A percentile compares a stretch with the other conserved stretches of the same genome.
Conservation (phyloP, 2,888 invertebrate genomes). For the Tipula unca region DNA sequence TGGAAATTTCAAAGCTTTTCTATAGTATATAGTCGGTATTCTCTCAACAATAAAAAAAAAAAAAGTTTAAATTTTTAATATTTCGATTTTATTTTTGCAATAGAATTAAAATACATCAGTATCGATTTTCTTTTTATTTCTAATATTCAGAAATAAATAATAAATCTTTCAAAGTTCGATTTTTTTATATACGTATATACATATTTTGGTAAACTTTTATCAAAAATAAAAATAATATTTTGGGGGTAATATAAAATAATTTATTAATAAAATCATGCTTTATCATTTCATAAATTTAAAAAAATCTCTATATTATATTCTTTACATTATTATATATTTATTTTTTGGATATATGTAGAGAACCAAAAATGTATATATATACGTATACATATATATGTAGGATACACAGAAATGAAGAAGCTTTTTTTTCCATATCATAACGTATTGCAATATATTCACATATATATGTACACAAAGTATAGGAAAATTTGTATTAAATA, state of each 20-base stretch:
- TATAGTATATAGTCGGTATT: not conserved
- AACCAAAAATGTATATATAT: not conserved
- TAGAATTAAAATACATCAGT: not conserved
- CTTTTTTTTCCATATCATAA: not conserved
- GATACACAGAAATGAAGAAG: not conserved
- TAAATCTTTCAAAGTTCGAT: not conserved
- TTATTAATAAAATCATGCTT: slow-evolving; percentile 9
- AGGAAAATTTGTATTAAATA: not conserved
- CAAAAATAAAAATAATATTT: not conserved
- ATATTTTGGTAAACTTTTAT: not conserved
- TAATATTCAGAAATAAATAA: not conserved
- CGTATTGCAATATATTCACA: not conserved
- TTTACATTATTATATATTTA: not conserved
- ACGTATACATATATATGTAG: not conserved
- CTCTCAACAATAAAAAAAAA: not conserved
- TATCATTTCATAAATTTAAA: not conserved
- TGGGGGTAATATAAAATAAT: not conserved
- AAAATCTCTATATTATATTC: not conserved
- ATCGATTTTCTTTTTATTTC: not conserved
- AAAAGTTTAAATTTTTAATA: not conserved
- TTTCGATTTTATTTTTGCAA: not conserved
- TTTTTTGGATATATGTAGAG: not conserved
- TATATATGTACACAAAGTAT: not conserved
- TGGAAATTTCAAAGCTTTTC: not conserved
- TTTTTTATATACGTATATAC: not conserved